These are phyloP conservation scores for Rissa tridactyla DNA, from an alignment of 2,113 vertebrate species.

Conservation along the genomic window DNA sequence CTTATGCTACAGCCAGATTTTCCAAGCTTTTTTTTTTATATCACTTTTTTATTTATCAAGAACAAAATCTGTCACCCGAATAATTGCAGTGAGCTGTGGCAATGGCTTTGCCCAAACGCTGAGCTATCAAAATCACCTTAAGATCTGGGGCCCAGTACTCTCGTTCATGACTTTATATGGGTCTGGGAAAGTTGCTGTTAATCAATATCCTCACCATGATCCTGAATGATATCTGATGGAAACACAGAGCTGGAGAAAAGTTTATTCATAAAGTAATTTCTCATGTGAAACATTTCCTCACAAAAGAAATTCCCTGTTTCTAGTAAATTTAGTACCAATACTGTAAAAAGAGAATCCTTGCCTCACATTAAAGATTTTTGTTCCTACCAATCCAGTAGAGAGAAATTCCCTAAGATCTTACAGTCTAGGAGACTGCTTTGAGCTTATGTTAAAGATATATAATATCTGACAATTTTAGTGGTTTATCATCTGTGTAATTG, in stretches of 20 bases:
- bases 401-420: neutral
- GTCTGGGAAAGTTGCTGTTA: neutral
- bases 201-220: neutral
- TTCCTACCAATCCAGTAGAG: neutral
- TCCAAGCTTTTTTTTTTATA: neutral
- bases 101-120: neutral
- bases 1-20: neutral
- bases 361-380: neutral
- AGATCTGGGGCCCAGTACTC: neutral
- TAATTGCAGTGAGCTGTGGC: neutral
- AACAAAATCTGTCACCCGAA: neutral
- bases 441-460: neutral
- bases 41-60: neutral
- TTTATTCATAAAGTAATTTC: neutral
- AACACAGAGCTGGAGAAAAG: neutral
- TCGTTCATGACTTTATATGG: neutral
- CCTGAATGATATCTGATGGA: neutral
- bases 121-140: neutral
- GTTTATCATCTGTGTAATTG: neutral
- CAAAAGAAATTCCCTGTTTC: neutral
- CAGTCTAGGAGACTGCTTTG: neutral
- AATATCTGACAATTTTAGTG: neutral
- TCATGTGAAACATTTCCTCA: neutral
- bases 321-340: neutral
- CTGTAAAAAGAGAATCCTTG: neutral